Evolutionary conservation across 2,113 vertebrate genomes (phyloP), one percentile per base, ranked within the genome.

Genomic region (Bucco capensis): DNA sequence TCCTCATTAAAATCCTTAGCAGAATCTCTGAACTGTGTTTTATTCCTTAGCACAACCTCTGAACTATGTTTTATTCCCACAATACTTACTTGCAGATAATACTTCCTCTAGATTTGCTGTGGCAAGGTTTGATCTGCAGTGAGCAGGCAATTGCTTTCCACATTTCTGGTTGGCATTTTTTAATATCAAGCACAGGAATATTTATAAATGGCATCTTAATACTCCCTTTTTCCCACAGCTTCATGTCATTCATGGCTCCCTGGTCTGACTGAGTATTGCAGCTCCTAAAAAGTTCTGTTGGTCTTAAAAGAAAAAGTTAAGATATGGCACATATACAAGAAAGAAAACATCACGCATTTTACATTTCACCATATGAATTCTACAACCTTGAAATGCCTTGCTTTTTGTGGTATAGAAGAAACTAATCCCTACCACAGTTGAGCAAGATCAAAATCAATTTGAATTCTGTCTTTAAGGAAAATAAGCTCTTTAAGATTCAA

Each of bases 151-250:
- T 98, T 3, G 99, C 99, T 92, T 99, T 99, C 99, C 99, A 99
- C 98, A 98, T 99, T 94, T 99, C 98, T 3, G 99, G 99, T 7
- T 98, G 98, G 93, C 99, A 99, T 95, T 98, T 99, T 90, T 98
- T 98, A 95, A 99, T 99, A 97, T 99, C 99, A 81, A 99, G 97
- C 88, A 99, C 99, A 0, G 99, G 99, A 86, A 99, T 99, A 97
- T 98, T 99, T 98, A 99, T 99, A 95, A 99, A 98, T 4, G 99
- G 99, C 99, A 99, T 99, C 97, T 98, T 99, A 95, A 99, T 99
- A 25, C 98, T 99, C 28, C 99, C 99, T 47, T 99, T 99, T 93
- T 99, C 99, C 99, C 99, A 99, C 6, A 99, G 98, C 94, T 99
- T 99, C 97, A 99, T 99, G 96, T 99, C 99, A 61, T 98, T 99